A percentile compares a stretch with the other conserved stretches of the same genome.
These are phyloP conservation scores for Liposcelis brunnea DNA, from an alignment of 2,888 invertebrate species.

Conservation along the genomic window DNA sequence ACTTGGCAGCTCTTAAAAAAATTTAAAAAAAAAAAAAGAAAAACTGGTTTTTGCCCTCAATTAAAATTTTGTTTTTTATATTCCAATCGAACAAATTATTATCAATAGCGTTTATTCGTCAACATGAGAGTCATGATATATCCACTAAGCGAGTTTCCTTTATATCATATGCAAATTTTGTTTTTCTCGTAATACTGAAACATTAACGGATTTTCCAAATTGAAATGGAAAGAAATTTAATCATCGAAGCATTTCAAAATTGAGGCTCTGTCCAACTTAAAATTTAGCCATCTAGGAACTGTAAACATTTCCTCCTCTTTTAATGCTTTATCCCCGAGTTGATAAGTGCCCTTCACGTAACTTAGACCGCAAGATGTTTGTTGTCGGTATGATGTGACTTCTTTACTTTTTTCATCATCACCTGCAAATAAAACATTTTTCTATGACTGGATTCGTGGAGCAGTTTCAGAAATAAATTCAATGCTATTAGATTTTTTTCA, in stretches of 20 bases:
- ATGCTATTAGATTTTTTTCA: too few relatives aligned
- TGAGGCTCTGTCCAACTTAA: conserved; percentile 42
- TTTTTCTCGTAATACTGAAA: too few relatives aligned
- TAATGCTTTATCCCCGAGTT: not conserved
- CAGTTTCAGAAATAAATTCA: conserved; percentile 2
- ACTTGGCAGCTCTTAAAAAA: too few relatives aligned
- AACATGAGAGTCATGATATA: too few relatives aligned
- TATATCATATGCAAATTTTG: too few relatives aligned
- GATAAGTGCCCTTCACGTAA: too few relatives aligned
- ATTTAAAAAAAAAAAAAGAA: not conserved
- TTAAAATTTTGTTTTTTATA: not conserved
- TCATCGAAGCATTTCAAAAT: conserved; percentile 30
- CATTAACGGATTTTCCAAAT: too few relatives aligned
- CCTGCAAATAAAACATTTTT: conserved; percentile 8
- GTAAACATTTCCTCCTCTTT: conserved; percentile 26
- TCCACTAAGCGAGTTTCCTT: too few relatives aligned
- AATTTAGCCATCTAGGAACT: conserved; percentile 46
- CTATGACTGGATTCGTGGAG: not conserved
- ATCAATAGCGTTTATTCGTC: not conserved
- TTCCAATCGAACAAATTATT: not conserved
- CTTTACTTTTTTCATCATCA: conserved; percentile 21
- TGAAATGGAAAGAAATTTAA: too few relatives aligned
- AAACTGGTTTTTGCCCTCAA: not conserved
- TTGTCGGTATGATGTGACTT: conserved; percentile 21
- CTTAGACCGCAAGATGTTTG: conserved; percentile 16